phyloP scores from a whole-genome alignment of 2,113 vertebrate species.

The Oncorhynchus masou region DNA sequence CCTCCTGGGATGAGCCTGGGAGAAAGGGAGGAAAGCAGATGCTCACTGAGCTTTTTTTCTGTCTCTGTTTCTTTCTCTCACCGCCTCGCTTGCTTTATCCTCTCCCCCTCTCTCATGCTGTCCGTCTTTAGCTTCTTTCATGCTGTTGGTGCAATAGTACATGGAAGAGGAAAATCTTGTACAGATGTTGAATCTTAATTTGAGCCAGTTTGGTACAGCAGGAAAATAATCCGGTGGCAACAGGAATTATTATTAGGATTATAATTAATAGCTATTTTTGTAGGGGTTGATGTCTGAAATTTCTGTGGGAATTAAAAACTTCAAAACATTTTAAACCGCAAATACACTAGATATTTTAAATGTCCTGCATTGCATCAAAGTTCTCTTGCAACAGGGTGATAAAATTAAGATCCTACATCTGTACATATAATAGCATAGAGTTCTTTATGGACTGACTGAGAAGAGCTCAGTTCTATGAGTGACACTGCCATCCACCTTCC shows the following conservation, averaged over 20 bases:
- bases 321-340: too few relatives aligned
- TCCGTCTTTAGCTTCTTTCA: background rate
- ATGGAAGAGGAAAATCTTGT: background rate
- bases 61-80: background rate
- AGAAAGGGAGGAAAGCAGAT: constrained; percentile 48
- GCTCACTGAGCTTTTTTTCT: constrained; percentile 33
- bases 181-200: too few relatives aligned
- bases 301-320: too few relatives aligned
- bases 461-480: background rate
- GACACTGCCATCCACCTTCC: background rate
- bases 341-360: too few relatives aligned
- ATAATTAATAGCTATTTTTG: too few relatives aligned
- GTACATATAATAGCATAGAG: background rate
- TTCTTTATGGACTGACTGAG: background rate
- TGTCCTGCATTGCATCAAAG: too few relatives aligned
- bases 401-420: too few relatives aligned
- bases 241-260: too few relatives aligned
- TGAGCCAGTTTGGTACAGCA: too few relatives aligned
- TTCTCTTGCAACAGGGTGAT: too few relatives aligned
- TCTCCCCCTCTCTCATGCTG: constrained; percentile 1
- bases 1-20: constrained; percentile 58
- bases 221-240: too few relatives aligned
- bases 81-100: background rate
- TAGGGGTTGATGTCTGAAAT: too few relatives aligned
- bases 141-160: background rate